Percentiles rank a stretch among this genome's conserved stretches.
These are phyloP conservation scores for Boulengeromyrus knoepffleri DNA, from an alignment of 2,113 vertebrate genomes.

Conservation along the genomic window DNA sequence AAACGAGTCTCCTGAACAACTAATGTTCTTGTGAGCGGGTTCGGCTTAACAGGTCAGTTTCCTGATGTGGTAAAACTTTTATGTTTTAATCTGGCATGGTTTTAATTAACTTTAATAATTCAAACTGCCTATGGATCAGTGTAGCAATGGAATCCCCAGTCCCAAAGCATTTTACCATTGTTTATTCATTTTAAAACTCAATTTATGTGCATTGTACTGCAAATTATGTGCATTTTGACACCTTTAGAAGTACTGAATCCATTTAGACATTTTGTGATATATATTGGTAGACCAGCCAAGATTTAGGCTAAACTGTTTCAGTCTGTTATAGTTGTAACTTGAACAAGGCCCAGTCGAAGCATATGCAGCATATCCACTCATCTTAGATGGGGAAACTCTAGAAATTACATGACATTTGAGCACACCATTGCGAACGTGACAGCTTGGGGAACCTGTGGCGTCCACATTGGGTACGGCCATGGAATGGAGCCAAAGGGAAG, in stretches of 20 bases:
- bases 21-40: background rate
- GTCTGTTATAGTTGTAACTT: conserved; percentile 55
- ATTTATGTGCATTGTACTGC: background rate
- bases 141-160: background rate
- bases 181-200: background rate
- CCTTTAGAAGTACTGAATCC: background rate
- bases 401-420: conserved; percentile 18
- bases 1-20: background rate
- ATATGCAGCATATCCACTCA: conserved; percentile 46
- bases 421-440: background rate
- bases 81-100: background rate
- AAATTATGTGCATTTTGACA: background rate
- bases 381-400: conserved; percentile 40
- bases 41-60: background rate
- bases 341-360: conserved; percentile 45
- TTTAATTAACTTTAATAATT: background rate
- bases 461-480: background rate
- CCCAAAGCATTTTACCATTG: background rate
- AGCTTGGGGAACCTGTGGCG: background rate
- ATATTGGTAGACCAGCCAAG: conserved; percentile 30
- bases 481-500: background rate
- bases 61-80: background rate
- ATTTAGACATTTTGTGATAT: background rate
- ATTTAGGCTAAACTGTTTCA: conserved; percentile 56
- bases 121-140: background rate